Percentiles rank a stretch among this genome's conserved stretches.
These are phyloP conservation scores for Grammomys surdaster DNA, from an alignment of 2,113 vertebrate genomes.

Conservation along the genomic window DNA sequence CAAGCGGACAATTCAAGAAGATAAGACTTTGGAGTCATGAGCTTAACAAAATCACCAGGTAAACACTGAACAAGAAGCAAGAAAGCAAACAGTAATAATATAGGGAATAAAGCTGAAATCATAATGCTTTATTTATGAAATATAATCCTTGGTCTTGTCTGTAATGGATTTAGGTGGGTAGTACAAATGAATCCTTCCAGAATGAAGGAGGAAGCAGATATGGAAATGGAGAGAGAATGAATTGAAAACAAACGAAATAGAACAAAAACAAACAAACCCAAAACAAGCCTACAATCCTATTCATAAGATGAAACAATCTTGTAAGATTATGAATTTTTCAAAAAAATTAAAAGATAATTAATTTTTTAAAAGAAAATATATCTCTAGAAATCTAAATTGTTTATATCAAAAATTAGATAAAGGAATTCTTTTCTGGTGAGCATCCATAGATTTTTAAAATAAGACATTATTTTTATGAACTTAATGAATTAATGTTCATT, in stretches of 20 bases:
- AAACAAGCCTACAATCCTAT: not conserved
- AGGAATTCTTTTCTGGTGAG: not conserved
- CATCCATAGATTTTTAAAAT: not conserved
- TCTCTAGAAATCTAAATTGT: not conserved
- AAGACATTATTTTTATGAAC: too few species aligned
- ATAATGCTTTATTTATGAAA: not conserved
- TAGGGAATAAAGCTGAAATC: not conserved
- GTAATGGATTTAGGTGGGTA: not conserved
- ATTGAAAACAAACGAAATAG: not conserved
- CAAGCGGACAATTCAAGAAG: conserved; percentile 38
- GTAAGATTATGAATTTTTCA: not conserved
- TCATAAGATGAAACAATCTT: not conserved
- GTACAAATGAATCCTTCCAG: not conserved
- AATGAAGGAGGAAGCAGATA: not conserved
- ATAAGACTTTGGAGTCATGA: not conserved
- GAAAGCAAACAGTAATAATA: not conserved
- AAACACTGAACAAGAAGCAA: conserved; percentile 26
- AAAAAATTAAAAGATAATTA: conserved; percentile 34
- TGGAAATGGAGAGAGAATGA: not conserved
- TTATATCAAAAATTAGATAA: conserved; percentile 3
- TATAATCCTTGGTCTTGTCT: not conserved
- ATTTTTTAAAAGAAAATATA: conserved; percentile 21
- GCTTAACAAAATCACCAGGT: conserved; percentile 33
- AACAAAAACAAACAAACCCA: not conserved
- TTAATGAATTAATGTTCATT: not conserved